phyloP scores from a whole-genome alignment of 2,888 invertebrate species.

The Ferdinandea cuprea region DNA sequence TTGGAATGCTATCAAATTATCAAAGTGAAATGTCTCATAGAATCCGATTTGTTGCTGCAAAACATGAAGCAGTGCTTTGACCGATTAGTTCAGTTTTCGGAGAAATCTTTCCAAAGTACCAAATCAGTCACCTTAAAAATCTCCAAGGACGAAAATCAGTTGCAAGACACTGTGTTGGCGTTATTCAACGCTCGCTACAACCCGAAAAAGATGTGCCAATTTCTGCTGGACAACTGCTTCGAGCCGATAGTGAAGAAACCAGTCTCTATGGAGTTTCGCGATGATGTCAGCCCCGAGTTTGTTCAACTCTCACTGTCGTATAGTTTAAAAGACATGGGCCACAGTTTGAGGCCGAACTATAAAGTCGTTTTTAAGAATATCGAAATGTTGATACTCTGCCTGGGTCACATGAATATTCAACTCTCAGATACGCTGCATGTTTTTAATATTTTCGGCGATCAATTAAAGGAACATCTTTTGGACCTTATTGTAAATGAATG shows the following conservation, averaged over 20 bases:
- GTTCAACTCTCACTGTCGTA: conserved; percentile 80
- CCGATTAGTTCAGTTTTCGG: conserved; percentile 79
- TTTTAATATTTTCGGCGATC: conserved; percentile 84
- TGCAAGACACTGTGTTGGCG: conserved; percentile 81
- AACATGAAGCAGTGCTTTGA: conserved; percentile 82
- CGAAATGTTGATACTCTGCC: conserved; percentile 78
- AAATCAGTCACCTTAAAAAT: conserved; percentile 80
- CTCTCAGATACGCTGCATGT: conserved; percentile 79
- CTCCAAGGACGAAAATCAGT: conserved; percentile 79
- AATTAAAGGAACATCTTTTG: conserved; percentile 86
- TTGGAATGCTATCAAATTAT: conserved; percentile 81
- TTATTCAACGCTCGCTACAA: conserved; percentile 81
- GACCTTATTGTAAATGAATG: conserved; percentile 89
- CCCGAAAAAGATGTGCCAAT: conserved; percentile 80
- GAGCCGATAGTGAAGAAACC: conserved; percentile 81
- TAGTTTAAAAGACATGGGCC: conserved; percentile 77
- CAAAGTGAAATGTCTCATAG: conserved; percentile 81
- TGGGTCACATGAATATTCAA: conserved; percentile 80
- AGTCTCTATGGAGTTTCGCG: conserved; percentile 79
- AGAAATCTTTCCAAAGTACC: conserved; percentile 81
- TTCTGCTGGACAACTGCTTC: conserved; percentile 81
- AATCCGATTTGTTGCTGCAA: conserved; percentile 80
- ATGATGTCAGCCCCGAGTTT: conserved; percentile 76
- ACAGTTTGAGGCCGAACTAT: conserved; percentile 80
- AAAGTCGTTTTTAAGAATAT: conserved; percentile 80